These are phyloP conservation scores for Nannoperca australis DNA, from an alignment of 2,797 vertebrate species.

Conservation along the genomic window DNA sequence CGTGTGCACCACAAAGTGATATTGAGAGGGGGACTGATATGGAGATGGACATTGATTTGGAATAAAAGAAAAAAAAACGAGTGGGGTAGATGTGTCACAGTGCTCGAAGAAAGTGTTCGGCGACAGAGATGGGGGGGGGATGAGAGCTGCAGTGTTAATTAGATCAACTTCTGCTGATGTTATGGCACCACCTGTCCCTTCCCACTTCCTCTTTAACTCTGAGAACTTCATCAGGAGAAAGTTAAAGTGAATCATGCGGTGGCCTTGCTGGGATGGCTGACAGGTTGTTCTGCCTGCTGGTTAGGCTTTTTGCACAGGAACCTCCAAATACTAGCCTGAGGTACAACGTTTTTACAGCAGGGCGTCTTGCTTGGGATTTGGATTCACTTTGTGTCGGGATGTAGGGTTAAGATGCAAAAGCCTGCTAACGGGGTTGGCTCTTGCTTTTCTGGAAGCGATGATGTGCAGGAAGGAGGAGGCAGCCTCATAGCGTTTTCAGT, in stretches of 20 bases:
- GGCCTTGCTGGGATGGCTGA: constrained; percentile 25
- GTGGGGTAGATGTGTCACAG: constrained; percentile 12
- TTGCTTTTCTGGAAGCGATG: constrained; percentile 12
- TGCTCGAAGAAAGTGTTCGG: constrained; percentile 28
- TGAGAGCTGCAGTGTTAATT: constrained; percentile 29
- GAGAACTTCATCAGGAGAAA: constrained; percentile 51
- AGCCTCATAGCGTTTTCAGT: constrained; percentile 23
- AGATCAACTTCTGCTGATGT: constrained; percentile 29
- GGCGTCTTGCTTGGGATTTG: constrained; percentile 33
- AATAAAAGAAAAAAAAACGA: constrained; percentile 41
- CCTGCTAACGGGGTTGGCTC: constrained; percentile 35
- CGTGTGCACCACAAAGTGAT: constrained; percentile 54
- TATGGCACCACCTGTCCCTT: constrained; percentile 23
- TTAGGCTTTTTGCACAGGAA: constrained; percentile 28
- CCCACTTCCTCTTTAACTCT: constrained; percentile 31
- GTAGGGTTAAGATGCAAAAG: constrained; percentile 53
- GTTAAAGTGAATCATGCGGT: constrained; percentile 39
- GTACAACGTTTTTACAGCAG: constrained; percentile 29
- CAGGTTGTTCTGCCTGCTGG: constrained; percentile 36
- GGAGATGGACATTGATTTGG: constrained; percentile 78
- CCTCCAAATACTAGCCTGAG: constrained; percentile 37
- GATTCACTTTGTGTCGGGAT: constrained; percentile 34
- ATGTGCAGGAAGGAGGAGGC: constrained; percentile 18
- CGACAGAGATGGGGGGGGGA: not conserved
- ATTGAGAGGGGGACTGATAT: constrained; percentile 69